Evolutionary conservation across 2,888 invertebrate species (phyloP).

Genomic region (Zygogramma bicolorata): DNA sequence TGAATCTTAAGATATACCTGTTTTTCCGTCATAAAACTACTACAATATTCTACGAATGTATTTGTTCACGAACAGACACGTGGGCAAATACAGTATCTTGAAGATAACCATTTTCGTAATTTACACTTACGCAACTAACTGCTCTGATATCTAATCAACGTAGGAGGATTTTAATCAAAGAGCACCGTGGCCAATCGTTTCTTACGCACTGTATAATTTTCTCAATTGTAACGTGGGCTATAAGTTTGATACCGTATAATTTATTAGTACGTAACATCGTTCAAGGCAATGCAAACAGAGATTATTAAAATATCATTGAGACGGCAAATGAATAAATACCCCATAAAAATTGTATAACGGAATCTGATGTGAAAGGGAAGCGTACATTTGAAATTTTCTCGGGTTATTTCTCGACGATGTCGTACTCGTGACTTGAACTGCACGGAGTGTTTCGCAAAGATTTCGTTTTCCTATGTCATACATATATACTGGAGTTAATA

Average conservation of each 20-base stretch:
- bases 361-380: not conserved
- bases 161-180: conserved; percentile 8
- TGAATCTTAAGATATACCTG: too few relatives aligned
- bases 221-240: not conserved
- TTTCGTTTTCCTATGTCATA: too few relatives aligned
- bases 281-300: not conserved
- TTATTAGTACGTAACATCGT: not conserved
- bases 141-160: not conserved
- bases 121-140: not conserved
- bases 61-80: not conserved
- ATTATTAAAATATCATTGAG: not conserved
- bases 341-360: not conserved
- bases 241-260: not conserved
- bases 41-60: too few relatives aligned
- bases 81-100: not conserved
- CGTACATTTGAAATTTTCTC: not conserved
- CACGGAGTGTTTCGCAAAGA: too few relatives aligned
- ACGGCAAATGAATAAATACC: not conserved
- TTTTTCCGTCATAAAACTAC: too few relatives aligned
- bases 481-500: too few relatives aligned
- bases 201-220: conserved; percentile 5
- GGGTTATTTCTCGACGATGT: not conserved
- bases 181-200: not conserved
- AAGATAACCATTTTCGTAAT: not conserved
- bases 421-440: too few relatives aligned